Conservation (phyloP, 2,888 invertebrate species). For the Cephus pygmeus region DNA sequence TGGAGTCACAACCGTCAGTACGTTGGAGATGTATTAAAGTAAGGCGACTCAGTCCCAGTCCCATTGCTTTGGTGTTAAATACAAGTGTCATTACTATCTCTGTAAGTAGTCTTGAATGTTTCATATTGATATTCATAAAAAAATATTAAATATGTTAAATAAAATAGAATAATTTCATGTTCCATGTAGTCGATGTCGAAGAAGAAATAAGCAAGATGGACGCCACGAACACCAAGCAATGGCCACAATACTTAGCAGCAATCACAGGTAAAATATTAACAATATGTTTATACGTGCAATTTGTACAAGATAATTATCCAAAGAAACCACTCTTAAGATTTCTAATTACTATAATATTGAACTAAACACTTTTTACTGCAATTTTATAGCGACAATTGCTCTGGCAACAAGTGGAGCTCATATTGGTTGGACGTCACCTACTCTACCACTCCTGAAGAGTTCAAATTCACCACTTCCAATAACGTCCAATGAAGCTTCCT, state of each 20-base stretch:
- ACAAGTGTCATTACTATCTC: background rate
- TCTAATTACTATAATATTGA: background rate
- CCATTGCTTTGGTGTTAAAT: background rate
- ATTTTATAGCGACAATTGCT: conserved; percentile 52
- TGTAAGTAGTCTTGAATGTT: background rate
- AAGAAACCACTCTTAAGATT: background rate
- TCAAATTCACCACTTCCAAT: conserved; percentile 52
- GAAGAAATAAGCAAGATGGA: background rate
- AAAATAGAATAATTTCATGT: background rate
- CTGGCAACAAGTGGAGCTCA: conserved; percentile 58
- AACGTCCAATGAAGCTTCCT: conserved; percentile 59
- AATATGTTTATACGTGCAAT: background rate
- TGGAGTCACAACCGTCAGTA: background rate
- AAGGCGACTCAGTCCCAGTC: background rate
- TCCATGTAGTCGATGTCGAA: background rate
- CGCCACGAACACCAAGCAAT: conserved; percentile 46
- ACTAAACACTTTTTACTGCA: background rate
- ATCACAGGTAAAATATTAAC: conserved; percentile 50
- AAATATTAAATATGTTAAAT: background rate
- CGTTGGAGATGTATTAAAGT: background rate
- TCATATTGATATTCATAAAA: background rate
- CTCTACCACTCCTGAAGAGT: conserved; percentile 55
- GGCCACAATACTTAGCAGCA: conserved; percentile 62
- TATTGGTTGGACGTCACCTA: conserved; percentile 64
- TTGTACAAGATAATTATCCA: background rate